Evolutionary conservation across 92 coral and sea anemone genomes (phyloP), one percentile per base, ranked within the genome.

Genomic region (Chrysogorgia sp.): DNA sequence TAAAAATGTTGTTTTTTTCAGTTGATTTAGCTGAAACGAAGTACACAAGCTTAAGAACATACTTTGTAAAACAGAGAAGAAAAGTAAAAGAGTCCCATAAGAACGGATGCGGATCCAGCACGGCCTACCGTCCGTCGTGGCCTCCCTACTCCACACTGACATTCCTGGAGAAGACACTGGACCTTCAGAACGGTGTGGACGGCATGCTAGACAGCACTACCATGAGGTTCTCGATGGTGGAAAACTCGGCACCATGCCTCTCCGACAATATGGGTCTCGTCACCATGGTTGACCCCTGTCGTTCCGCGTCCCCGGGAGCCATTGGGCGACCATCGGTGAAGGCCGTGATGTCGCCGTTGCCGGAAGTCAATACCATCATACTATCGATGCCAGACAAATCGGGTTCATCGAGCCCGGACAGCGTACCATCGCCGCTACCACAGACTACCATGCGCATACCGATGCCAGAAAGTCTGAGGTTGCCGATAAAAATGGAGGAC

Each of bases 31-130:
- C 62, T 10, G 79, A 72, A 30, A 31, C 33, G 59, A 72, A 72
- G 45, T 72, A 72, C 65, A 72, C 58, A 45, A 72, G 65, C 30
- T 32, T 72, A 49, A 35, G 79, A 17, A 72, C 79, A 19, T 72
- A 72, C 52, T 72, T 72, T 41, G 79, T 72, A 20, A 72, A 72
- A 21, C 79, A 72, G 25, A 15, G 64, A 15, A 35, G 64, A 0
- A 53, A 34, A 32, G 79, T 72, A 34, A 53, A 72, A 26, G 79
- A 72, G 55, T 72, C 79, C 0, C 48, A 72, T 19, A 10, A 21
- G 25, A 58, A 59, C 20, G 64, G 40, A 5, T 56, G 64, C 35
- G 64, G 59, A 0, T 3, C 22, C 2, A 65, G 79, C 15, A 19
- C 25, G 0, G 22, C 32, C 14, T 72, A 28, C 59, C 30, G 63